phyloP scores from a whole-genome alignment of 2,113 vertebrate genomes.

The Morphnarchus princeps region DNA sequence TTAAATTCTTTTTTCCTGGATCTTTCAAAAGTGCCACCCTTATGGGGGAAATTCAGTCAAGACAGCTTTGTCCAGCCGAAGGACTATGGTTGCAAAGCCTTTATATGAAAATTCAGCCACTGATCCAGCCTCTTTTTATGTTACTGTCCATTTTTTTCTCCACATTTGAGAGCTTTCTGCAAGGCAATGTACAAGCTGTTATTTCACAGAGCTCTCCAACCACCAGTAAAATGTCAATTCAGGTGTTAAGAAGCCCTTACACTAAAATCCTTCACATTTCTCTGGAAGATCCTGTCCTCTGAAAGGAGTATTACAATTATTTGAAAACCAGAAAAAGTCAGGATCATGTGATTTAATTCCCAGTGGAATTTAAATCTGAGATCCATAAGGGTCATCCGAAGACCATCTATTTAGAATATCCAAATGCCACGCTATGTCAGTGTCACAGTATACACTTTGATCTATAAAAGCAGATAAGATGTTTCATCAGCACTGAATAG shows the following conservation, averaged over 20 bases:
- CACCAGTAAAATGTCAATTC: not conserved
- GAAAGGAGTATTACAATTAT: not conserved
- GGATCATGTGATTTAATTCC: not conserved
- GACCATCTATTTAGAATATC: not conserved
- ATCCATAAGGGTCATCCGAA: not conserved
- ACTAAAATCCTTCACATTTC: not conserved
- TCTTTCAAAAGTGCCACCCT: not conserved
- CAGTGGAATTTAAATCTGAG: not conserved
- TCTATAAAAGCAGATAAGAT: constrained; percentile 1
- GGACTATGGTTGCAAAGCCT: not conserved
- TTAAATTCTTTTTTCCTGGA: not conserved
- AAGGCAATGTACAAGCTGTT: not conserved
- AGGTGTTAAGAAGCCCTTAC: not conserved
- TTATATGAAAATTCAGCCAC: not conserved
- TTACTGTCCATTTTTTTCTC: not conserved
- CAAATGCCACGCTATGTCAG: not conserved
- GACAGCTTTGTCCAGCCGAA: not conserved
- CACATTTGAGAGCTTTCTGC: not conserved
- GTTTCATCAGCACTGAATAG: constrained; percentile 25
- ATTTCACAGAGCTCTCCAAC: not conserved
- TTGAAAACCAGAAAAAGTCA: not conserved
- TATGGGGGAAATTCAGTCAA: not conserved
- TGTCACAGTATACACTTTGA: not conserved
- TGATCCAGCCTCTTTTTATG: not conserved
- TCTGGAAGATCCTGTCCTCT: not conserved